Evolutionary conservation across 2,113 vertebrate genomes (phyloP).

Genomic region (Forbesichthys papilliferus): DNA sequence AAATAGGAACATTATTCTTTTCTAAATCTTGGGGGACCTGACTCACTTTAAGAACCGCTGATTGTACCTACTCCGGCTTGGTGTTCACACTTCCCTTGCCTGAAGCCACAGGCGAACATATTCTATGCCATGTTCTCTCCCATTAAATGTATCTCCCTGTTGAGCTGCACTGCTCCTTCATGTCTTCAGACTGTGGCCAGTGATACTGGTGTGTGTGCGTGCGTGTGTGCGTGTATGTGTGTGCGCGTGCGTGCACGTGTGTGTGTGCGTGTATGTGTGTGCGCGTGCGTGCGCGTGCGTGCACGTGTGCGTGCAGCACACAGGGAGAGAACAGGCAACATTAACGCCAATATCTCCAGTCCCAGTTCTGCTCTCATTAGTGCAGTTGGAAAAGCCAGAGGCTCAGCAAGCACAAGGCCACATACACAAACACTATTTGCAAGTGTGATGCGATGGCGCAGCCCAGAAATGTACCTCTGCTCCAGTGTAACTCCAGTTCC

Average conservation of each 20-base stretch:
- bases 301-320: conserved; percentile 9
- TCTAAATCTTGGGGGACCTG: background rate
- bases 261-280: conserved; percentile 16
- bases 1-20: background rate
- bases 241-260: background rate
- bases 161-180: conserved; percentile 15
- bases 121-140: conserved; percentile 12
- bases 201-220: background rate
- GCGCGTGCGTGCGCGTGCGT: conserved; percentile 8
- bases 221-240: no score
- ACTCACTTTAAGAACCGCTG: conserved; percentile 12
- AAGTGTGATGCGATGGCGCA: background rate
- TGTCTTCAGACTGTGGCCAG: conserved; percentile 13
- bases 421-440: conserved; percentile 7
- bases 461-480: conserved; percentile 16
- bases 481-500: conserved; percentile 11
- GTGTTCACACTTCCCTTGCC: conserved; percentile 14
- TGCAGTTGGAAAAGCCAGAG: conserved; percentile 2
- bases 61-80: conserved; percentile 13
- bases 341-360: conserved; percentile 14
- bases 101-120: conserved; percentile 8
- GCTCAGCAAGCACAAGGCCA: background rate
- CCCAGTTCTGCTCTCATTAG: conserved; percentile 7
- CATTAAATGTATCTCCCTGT: conserved; percentile 8
- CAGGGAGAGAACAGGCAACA: conserved; percentile 24